Evolutionary conservation across 2,888 invertebrate genomes (phyloP).

Genomic region (Bellardia pandia): DNA sequence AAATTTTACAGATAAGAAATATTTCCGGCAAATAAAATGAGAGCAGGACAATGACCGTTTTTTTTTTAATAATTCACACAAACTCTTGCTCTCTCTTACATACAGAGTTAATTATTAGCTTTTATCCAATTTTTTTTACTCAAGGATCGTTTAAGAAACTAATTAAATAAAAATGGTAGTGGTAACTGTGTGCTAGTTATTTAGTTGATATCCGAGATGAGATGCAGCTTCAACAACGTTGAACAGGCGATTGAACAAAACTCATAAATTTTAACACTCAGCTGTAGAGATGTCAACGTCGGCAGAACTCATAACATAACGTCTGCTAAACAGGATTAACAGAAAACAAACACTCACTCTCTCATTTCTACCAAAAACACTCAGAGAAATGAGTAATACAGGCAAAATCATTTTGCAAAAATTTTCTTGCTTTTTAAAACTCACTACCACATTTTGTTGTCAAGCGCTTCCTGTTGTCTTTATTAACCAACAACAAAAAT

Average conservation of each 20-base stretch:
- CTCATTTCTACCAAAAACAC: background rate
- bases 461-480: background rate
- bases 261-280: conserved; percentile 39
- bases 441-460: background rate
- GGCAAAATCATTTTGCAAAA: conserved; percentile 1
- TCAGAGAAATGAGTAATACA: background rate
- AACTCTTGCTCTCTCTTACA: background rate
- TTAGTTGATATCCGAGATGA: conserved; percentile 31
- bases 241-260: conserved; percentile 60
- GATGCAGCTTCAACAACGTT: conserved; percentile 66
- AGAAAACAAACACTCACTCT: conserved; percentile 9
- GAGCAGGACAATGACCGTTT: conserved; percentile 66
- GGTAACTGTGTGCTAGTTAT: background rate
- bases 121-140: background rate
- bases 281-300: conserved; percentile 33
- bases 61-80: background rate
- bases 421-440: background rate
- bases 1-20: conserved; percentile 39
- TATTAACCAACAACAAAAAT: background rate
- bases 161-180: background rate
- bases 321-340: conserved; percentile 41
- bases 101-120: conserved; percentile 4
- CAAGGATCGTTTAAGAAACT: background rate
- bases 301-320: conserved; percentile 43
- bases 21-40: conserved; percentile 56